These are phyloP conservation scores for Sinella curviseta DNA, from an alignment of 1,140 invertebrate genomes.

Conservation along the genomic window DNA sequence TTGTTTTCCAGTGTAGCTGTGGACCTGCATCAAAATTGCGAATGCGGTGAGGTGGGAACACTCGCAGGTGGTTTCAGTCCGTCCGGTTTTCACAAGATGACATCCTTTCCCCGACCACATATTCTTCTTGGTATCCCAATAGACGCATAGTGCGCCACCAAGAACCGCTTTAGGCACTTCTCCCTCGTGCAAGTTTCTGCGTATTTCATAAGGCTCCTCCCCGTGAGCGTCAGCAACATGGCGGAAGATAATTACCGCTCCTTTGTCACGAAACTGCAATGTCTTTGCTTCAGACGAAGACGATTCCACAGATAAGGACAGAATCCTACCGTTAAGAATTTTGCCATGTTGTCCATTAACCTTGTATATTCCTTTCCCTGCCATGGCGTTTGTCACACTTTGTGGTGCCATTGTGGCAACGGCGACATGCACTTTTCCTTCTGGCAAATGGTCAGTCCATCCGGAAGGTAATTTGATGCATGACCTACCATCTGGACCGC, in stretches of 20 bases:
- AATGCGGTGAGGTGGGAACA: conserved; percentile 67
- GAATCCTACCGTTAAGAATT: too few species aligned
- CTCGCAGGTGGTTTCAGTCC: conserved; percentile 60
- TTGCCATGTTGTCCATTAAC: too few species aligned
- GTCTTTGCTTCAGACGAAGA: not conserved
- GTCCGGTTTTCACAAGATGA: conserved; percentile 55
- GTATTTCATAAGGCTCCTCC: conserved; percentile 38
- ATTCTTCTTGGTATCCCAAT: conserved; percentile 36
- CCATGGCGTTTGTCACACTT: conserved; percentile 19
- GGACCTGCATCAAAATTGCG: conserved; percentile 60
- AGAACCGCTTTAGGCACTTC: conserved; percentile 42
- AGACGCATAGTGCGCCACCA: conserved; percentile 38
- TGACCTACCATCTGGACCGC: not conserved
- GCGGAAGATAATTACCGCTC: not conserved
- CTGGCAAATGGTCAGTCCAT: not conserved
- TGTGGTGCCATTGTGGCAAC: not conserved
- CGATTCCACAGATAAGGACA: not conserved
- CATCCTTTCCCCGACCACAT: conserved; percentile 56
- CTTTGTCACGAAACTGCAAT: not conserved
- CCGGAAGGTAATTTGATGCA: conserved; percentile 28
- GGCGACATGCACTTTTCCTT: not conserved
- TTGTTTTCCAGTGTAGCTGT: conserved; percentile 51
- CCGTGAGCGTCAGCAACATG: conserved; percentile 21
- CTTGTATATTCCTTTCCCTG: conserved; percentile 29
- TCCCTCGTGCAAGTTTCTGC: conserved; percentile 32